Evolutionary conservation across 2,113 vertebrate genomes (phyloP).

Genomic region (Tachysurus vachellii): DNA sequence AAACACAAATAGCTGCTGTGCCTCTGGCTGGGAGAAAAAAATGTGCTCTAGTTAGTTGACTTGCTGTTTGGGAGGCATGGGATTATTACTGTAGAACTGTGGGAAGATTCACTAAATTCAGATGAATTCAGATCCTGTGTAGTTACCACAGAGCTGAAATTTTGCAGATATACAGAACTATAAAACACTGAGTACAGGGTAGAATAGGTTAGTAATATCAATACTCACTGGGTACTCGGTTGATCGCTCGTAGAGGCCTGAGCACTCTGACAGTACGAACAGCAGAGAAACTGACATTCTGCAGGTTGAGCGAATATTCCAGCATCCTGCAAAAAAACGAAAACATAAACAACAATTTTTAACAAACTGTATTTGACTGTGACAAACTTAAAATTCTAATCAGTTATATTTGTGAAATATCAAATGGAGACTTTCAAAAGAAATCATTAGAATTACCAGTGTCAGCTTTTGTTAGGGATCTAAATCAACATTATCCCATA

Average conservation of each 20-base stretch:
- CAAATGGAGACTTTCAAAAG: conserved; percentile 3
- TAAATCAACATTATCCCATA: background rate
- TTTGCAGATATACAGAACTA: conserved; percentile 3
- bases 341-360: background rate
- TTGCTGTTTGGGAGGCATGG: background rate
- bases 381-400: background rate
- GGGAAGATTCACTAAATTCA: conserved; percentile 21
- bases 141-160: conserved; percentile 15
- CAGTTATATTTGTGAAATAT: background rate
- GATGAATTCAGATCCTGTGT: conserved; percentile 24
- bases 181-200: background rate
- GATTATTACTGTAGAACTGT: conserved; percentile 6
- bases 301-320: conserved; percentile 97
- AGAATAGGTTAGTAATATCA: background rate
- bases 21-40: background rate
- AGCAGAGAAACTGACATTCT: conserved; percentile 95
- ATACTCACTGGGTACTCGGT: conserved; percentile 93
- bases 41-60: background rate
- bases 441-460: background rate
- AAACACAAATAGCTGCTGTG: conserved; percentile 14
- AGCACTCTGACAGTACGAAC: conserved; percentile 96
- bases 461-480: background rate
- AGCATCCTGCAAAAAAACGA: conserved; percentile 82
- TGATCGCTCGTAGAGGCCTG: conserved; percentile 95
- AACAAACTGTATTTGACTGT: background rate